These are phyloP conservation scores for Glyphotaelius pellucidus DNA, from an alignment of 2,888 invertebrate genomes.

Conservation along the genomic window DNA sequence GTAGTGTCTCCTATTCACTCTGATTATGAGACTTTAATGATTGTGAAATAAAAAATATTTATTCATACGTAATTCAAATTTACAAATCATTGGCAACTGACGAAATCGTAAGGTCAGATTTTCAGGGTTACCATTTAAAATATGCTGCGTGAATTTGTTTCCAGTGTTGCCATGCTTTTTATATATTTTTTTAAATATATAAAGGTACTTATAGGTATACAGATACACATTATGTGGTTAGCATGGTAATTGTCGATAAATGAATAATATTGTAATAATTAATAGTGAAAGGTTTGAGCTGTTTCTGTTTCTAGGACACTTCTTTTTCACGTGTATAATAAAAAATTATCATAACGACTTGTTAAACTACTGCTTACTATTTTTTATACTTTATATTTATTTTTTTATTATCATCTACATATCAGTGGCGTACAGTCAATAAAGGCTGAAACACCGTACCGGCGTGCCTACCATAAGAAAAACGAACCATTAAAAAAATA, in stretches of 20 bases:
- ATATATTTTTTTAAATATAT: neutral
- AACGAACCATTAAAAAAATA: too few relatives aligned
- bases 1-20: neutral
- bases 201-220: neutral
- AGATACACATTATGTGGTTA: neutral
- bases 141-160: neutral
- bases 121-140: neutral
- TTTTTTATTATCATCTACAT: neutral
- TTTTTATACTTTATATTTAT: too few relatives aligned
- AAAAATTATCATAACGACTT: neutral
- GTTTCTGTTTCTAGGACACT: too few relatives aligned
- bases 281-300: neutral
- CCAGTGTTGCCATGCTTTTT: neutral
- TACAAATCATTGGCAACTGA: neutral
- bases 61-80: neutral
- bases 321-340: neutral
- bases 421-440: neutral
- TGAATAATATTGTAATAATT: neutral
- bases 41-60: neutral
- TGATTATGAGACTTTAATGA: neutral
- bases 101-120: neutral
- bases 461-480: too few relatives aligned
- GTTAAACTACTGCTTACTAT: neutral
- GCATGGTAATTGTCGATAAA: neutral
- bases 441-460: too few relatives aligned